Conservation (phyloP, 2,113 vertebrate species). For the Saiga tatarica region DNA sequence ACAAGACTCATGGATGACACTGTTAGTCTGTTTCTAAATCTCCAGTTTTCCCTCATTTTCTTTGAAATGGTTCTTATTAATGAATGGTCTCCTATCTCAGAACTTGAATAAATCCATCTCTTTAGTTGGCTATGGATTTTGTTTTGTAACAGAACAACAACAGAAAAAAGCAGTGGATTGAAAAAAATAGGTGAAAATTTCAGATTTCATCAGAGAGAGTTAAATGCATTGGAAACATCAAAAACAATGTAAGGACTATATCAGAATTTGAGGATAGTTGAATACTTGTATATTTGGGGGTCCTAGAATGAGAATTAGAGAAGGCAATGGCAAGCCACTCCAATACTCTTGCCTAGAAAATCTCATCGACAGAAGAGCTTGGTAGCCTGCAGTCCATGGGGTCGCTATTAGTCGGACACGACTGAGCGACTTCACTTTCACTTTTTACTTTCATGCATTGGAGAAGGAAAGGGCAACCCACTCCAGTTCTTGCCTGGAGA, state of each 20-base stretch:
- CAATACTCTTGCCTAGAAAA: no score
- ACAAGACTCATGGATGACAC: background rate
- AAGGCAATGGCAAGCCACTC: no score
- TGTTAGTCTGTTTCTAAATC: background rate
- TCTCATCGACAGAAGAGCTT: no score
- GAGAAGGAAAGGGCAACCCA: no score
- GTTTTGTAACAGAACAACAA: background rate
- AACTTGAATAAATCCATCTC: background rate
- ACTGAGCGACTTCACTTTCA: no score
- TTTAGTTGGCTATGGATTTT: background rate
- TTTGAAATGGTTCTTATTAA: background rate
- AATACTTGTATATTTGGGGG: background rate
- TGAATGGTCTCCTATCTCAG: background rate
- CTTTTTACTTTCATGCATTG: no score
- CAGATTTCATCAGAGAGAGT: background rate
- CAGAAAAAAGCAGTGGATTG: background rate
- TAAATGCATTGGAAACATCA: background rate
- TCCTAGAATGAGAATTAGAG: background rate
- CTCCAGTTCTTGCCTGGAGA: no score
- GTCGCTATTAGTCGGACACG: no score
- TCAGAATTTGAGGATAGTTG: background rate
- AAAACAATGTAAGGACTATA: background rate
- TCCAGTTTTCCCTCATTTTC: background rate
- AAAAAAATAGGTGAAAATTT: background rate
- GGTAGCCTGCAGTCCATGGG: no score